Evolutionary conservation across 2,113 vertebrate genomes (phyloP).

Genomic region (Galbula dea): DNA sequence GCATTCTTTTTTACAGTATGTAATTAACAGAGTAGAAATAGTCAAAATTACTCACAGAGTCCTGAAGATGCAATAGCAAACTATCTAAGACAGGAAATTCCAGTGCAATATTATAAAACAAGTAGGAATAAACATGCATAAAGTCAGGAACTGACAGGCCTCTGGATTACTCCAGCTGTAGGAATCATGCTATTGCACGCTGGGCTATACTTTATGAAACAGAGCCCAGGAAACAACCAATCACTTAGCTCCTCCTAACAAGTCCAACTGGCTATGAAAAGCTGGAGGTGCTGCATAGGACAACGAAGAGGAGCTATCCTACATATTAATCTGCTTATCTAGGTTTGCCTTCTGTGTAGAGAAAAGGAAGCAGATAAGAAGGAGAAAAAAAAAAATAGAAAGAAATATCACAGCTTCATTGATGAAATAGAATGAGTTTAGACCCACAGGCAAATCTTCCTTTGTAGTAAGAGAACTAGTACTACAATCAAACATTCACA

Average conservation of each 20-base stretch:
- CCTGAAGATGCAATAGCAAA: constrained; percentile 73
- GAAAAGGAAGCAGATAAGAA: neutral
- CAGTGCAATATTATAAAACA: constrained; percentile 66
- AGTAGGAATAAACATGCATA: constrained; percentile 57
- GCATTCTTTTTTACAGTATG: constrained; percentile 45
- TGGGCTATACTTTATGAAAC: constrained; percentile 74
- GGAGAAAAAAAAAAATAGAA: neutral
- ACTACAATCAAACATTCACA: neutral
- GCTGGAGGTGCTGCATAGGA: constrained; percentile 68
- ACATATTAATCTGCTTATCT: constrained; percentile 71
- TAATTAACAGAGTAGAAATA: constrained; percentile 67
- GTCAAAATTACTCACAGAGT: constrained; percentile 77
- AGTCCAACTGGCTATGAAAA: constrained; percentile 77
- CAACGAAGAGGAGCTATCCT: constrained; percentile 66
- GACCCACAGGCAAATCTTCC: neutral
- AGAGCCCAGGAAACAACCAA: constrained; percentile 71
- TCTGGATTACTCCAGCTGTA: constrained; percentile 67
- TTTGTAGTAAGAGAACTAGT: neutral
- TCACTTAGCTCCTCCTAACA: constrained; percentile 73
- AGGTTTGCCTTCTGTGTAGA: constrained; percentile 47
- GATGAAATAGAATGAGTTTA: neutral
- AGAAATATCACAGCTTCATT: neutral
- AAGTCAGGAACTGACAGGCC: constrained; percentile 76
- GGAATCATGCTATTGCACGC: constrained; percentile 67
- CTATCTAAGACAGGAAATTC: constrained; percentile 75